Base-by-base conservation (phyloP, 1,140 invertebrate species). In the Pogonomyrmex californicus region DNA sequence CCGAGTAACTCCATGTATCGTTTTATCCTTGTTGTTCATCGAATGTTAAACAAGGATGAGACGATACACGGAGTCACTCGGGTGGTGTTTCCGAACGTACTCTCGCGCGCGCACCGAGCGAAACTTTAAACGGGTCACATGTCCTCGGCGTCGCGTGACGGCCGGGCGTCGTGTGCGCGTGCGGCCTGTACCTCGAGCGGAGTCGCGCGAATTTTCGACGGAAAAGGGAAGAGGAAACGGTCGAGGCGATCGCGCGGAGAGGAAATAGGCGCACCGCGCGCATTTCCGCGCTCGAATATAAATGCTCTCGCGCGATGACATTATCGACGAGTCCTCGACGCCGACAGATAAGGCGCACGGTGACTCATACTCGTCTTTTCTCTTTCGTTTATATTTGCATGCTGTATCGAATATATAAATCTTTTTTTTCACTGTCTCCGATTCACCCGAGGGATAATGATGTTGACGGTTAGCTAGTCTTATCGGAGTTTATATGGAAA, bases 111-210 rank as follows among this genome's bases (percentile, higher is more conserved):
- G 38, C 14, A 68, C 14, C 63, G 75, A 9, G 83, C 86, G 87
- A 71, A 88, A 89, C 79, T 78, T 89, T 70, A 89, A 87, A 90
- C 85, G 65, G 78, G 60, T 90, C 88, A 89, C 85, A 87, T 89
- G 87, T 89, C 68, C 3, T n/a, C 14, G 17, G 10, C 63, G 54
- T 4, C 44, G 58, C 73, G 77, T 66, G 60, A 79, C 63, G n/a
- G 33, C 62, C 3, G 17, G 56, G n/a, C 76, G 76, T 2, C n/a
- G n/a, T 6, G 14, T 58, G 12, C 44, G 30, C 44, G 14, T 51
- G 62, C 47, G 17, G 14, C 58, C n/a, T n/a, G 36, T 23, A 30
- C 17, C 30, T 65, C 36, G 41, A 47, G n/a, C 10, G 58, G 23
- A 23, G 23, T 65, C n/a, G 17, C 7, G 33, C n/a, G 44, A 49